Conservation (phyloP, 2,888 invertebrate genomes). For the Macropis europaea region DNA sequence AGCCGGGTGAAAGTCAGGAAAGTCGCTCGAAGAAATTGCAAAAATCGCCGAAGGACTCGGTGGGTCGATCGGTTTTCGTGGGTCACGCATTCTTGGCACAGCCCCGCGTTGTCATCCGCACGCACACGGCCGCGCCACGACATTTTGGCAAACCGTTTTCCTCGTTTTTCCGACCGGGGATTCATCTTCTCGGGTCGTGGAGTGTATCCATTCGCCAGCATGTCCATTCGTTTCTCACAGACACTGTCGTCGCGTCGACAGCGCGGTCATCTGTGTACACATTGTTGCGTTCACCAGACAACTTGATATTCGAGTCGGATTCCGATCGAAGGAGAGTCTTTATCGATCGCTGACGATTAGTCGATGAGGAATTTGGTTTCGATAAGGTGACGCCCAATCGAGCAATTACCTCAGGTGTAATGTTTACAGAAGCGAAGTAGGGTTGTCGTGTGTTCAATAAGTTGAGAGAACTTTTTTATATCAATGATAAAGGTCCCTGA, state of each 20-base stretch:
- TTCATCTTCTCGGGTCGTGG: slow-evolving; percentile 12
- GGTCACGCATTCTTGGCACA: slow-evolving; percentile 71
- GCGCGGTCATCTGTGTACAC: not conserved
- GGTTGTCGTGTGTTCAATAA: no score
- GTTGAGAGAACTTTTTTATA: no score
- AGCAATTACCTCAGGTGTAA: no score
- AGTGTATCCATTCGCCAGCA: not conserved
- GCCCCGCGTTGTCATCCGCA: no score
- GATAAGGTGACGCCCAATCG: not conserved
- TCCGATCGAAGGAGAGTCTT: not conserved
- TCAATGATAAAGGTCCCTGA: no score
- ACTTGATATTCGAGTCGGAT: not conserved
- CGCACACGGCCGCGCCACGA: slow-evolving; percentile 23
- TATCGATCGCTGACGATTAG: slow-evolving; percentile 1
- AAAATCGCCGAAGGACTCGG: slow-evolving; percentile 23
- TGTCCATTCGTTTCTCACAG: not conserved
- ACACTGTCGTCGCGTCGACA: slow-evolving; percentile 7
- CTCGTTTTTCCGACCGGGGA: slow-evolving; percentile 22
- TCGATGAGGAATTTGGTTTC: not conserved
- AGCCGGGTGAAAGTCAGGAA: slow-evolving; percentile 39
- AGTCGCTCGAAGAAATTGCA: slow-evolving; percentile 41
- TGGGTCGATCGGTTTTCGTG: slow-evolving; percentile 2
- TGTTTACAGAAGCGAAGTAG: no score
- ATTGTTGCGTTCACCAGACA: slow-evolving; percentile 1
- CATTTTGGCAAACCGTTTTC: slow-evolving; percentile 45